phyloP scores from a whole-genome alignment of 2,888 invertebrate genomes.

The Xanthorhoe spadicearia region DNA sequence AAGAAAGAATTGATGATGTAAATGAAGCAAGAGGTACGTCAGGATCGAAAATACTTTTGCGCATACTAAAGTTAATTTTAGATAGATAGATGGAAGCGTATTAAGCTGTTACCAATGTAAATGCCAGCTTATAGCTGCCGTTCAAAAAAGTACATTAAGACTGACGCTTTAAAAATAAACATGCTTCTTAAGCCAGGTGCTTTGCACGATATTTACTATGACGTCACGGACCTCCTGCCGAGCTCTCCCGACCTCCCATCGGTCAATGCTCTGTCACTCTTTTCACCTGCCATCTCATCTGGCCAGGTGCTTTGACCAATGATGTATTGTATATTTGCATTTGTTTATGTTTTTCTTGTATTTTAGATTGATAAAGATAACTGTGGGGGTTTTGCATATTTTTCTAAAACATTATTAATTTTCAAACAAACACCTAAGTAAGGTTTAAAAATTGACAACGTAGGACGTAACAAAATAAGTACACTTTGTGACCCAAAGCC shows the following conservation, averaged over 20 bases:
- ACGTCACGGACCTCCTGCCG: conserved; percentile 28
- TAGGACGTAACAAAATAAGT: background rate
- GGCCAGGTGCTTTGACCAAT: conserved; percentile 20
- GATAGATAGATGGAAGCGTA: no score
- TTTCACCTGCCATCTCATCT: conserved; percentile 27
- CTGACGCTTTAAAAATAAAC: conserved; percentile 19
- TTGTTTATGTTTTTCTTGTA: conserved; percentile 17
- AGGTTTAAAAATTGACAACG: no score
- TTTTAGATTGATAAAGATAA: no score
- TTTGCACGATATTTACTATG: conserved; percentile 9
- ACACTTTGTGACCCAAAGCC: background rate
- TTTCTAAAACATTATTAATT: no score
- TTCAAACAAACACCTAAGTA: no score
- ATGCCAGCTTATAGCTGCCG: background rate
- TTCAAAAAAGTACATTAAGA: background rate
- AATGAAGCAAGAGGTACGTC: no score
- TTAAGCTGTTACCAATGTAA: background rate
- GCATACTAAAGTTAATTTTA: no score
- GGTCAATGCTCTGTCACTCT: conserved; percentile 29
- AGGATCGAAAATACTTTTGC: no score
- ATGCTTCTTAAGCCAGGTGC: conserved; percentile 19
- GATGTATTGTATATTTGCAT: background rate
- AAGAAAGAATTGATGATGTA: no score
- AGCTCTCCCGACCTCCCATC: conserved; percentile 26
- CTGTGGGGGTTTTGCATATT: no score